Percentiles rank a stretch among this genome's conserved stretches.
These are phyloP conservation scores for Hylia prasina DNA, from an alignment of 2,113 vertebrate genomes.

Conservation along the genomic window DNA sequence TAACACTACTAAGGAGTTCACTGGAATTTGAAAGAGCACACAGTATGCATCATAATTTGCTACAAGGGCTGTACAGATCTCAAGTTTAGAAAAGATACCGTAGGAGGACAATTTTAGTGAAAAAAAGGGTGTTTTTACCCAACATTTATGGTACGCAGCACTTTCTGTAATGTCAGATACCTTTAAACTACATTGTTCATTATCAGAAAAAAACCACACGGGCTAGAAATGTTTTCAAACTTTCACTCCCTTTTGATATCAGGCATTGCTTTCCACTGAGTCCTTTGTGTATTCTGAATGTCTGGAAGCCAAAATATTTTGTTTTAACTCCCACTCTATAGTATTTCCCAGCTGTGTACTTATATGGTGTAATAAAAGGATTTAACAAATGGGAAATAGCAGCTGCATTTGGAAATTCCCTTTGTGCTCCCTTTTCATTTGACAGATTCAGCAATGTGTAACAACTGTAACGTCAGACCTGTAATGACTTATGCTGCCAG, in stretches of 20 bases:
- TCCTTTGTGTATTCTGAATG: conserved; percentile 74
- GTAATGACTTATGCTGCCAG: conserved; percentile 59
- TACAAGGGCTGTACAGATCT: neutral
- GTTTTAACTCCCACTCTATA: conserved; percentile 76
- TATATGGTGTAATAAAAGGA: conserved; percentile 76
- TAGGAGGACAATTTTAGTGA: conserved; percentile 1
- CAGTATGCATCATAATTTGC: neutral
- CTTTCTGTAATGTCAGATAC: conserved; percentile 47
- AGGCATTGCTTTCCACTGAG: conserved; percentile 70
- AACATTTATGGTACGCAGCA: neutral
- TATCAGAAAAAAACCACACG: conserved; percentile 49
- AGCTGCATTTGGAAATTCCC: conserved; percentile 78
- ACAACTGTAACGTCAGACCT: conserved; percentile 73
- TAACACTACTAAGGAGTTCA: neutral
- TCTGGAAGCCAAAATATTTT: conserved; percentile 81
- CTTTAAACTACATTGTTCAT: conserved; percentile 48
- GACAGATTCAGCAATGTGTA: conserved; percentile 74
- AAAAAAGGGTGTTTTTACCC: neutral
- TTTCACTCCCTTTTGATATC: conserved; percentile 74
- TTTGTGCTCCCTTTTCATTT: conserved; percentile 72
- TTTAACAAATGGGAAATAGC: conserved; percentile 79
- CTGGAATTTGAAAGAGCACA: neutral
- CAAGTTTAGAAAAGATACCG: neutral
- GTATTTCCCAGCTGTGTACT: conserved; percentile 79
- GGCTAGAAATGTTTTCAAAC: conserved; percentile 75